Evolutionary conservation across 2,113 vertebrate species (phyloP).

Genomic region (Psephotus haematonotus): DNA sequence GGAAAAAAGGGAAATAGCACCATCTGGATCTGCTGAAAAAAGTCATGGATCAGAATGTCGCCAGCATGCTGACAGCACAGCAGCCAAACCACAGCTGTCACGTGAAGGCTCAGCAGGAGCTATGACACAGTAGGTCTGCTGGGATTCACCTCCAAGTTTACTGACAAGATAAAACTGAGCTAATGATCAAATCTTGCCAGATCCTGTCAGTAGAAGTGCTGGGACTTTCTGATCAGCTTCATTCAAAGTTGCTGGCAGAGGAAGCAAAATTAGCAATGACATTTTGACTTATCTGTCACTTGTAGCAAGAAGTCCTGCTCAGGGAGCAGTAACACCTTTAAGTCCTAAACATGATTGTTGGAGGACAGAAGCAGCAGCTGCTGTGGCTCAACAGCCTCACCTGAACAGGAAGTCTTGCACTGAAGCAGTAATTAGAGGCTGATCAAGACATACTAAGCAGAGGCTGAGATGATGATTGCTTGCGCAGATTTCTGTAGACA

Average conservation of each 20-base stretch:
- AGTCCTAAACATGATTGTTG: not conserved
- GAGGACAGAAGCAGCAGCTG: not conserved
- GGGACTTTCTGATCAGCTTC: not conserved
- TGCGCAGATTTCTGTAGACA: not conserved
- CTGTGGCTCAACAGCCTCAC: not conserved
- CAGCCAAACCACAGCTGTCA: slow-evolving; percentile 22
- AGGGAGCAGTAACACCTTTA: not conserved
- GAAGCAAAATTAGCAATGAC: not conserved
- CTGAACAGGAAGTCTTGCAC: not conserved
- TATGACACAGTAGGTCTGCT: not conserved
- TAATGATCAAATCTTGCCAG: slow-evolving; percentile 38
- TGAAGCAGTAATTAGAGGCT: not conserved
- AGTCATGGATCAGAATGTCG: not conserved
- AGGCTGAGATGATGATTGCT: not conserved
- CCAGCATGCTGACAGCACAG: not conserved
- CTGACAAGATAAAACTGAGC: not conserved
- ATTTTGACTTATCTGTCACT: not conserved
- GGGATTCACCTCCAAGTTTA: not conserved
- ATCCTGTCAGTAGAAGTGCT: not conserved
- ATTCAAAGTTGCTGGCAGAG: not conserved
- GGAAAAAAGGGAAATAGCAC: not conserved
- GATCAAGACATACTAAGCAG: not conserved
- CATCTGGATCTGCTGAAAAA: slow-evolving; percentile 11
- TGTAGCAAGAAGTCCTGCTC: not conserved
- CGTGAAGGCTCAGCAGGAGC: not conserved